Percentiles rank a stretch among this genome's conserved stretches.
Evolutionary conservation across 1,140 invertebrate genomes (phyloP).

Genomic region (Cylas formicarius): DNA sequence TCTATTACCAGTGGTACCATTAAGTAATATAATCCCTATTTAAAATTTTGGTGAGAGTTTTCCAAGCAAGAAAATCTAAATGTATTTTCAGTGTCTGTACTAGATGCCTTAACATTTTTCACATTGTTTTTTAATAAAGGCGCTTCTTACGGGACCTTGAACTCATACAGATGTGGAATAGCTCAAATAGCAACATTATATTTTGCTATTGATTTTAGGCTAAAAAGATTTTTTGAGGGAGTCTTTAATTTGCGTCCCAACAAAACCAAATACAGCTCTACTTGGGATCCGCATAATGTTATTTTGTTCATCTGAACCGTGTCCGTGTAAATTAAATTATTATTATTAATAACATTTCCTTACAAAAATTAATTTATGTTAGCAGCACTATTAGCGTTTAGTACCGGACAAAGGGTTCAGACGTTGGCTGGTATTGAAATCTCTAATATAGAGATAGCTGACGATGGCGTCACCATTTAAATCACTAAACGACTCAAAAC

Average conservation of each 20-base stretch:
- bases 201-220: slow-evolving; percentile 2
- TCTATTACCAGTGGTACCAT: slow-evolving; percentile 2
- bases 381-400: slow-evolving; percentile 4
- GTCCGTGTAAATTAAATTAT: too few relatives aligned
- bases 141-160: slow-evolving; percentile 4
- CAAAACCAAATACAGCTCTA: slow-evolving; percentile 6
- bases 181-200: slow-evolving; percentile 1
- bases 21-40: slow-evolving; percentile 6
- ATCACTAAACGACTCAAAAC: slow-evolving; percentile 3
- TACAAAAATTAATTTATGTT: slow-evolving; percentile 1
- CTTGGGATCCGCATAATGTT: slow-evolving; percentile 8
- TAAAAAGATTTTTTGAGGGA: slow-evolving; percentile 7
- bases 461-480: not conserved
- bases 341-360: not conserved
- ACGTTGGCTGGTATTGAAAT: slow-evolving; percentile 7
- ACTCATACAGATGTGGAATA: slow-evolving; percentile 8
- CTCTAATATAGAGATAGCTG: not conserved
- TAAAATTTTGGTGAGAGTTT: slow-evolving; percentile 1
- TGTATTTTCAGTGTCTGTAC: not conserved
- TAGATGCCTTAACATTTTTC: slow-evolving; percentile 4
- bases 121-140: slow-evolving; percentile 7
- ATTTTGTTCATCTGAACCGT: slow-evolving; percentile 1
- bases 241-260: not conserved
- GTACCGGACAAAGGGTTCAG: slow-evolving; percentile 10
- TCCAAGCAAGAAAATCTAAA: not conserved